A percentile compares a stretch with the other conserved stretches of the same genome.
Conservation (phyloP, 2,888 invertebrate species). For the Tenodera sinensis region DNA sequence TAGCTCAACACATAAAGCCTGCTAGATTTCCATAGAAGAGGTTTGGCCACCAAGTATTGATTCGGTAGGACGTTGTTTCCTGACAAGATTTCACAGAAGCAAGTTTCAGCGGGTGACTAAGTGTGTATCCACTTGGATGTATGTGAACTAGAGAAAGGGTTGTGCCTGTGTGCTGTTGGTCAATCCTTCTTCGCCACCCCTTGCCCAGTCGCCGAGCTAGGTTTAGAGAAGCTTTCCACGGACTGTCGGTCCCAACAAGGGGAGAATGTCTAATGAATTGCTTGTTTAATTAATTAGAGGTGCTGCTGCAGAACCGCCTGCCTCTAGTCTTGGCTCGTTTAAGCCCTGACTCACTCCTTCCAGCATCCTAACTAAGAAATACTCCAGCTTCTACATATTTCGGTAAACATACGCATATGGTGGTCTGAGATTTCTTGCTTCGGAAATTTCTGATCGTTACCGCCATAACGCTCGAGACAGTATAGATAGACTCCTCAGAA, state of each 20-base stretch:
- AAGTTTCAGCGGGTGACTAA: not conserved
- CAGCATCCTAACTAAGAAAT: not conserved
- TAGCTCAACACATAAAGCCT: not conserved
- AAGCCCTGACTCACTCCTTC: not conserved
- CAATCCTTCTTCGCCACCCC: slow-evolving; percentile 20
- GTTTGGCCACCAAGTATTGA: not conserved
- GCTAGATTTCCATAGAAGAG: not conserved
- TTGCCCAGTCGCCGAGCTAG: not conserved
- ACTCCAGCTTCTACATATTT: not conserved
- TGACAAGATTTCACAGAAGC: not conserved
- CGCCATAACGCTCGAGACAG: no score
- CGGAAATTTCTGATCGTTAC: no score
- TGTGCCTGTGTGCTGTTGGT: not conserved
- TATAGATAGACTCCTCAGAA: no score
- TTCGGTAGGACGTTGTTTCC: not conserved
- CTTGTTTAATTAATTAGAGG: slow-evolving; percentile 71
- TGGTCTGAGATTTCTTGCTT: not conserved
- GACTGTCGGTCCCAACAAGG: slow-evolving; percentile 6
- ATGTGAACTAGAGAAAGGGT: not conserved
- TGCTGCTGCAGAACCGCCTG: slow-evolving; percentile 20
- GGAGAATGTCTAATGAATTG: slow-evolving; percentile 59
- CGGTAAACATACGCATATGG: not conserved
- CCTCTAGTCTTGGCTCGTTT: not conserved
- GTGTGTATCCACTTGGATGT: not conserved
- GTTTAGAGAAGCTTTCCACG: slow-evolving; percentile 4